Conservation (phyloP, 2,888 invertebrate genomes). For the Chromoteleia sp. region DNA sequence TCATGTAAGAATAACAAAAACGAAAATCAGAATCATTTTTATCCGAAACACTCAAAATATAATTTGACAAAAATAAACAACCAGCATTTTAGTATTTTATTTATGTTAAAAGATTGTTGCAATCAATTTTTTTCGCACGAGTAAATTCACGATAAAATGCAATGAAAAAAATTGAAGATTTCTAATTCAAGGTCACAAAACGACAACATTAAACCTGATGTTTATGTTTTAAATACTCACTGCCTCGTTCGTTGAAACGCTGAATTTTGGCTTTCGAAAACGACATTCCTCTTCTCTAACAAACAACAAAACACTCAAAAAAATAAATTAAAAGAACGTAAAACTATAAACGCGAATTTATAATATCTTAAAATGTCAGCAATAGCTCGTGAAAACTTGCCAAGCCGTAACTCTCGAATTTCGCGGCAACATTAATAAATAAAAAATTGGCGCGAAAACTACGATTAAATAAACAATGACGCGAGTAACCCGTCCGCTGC, state of each 20-base stretch:
- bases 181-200: not conserved
- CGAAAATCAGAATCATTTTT: too few relatives aligned
- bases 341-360: not conserved
- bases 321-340: conserved; percentile 15
- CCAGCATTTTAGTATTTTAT: too few relatives aligned
- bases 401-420: conserved; percentile 1
- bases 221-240: conserved; percentile 82
- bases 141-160: too few relatives aligned
- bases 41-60: too few relatives aligned
- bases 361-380: not conserved
- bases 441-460: conserved; percentile 14
- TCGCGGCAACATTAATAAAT: conserved; percentile 7
- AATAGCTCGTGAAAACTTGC: not conserved
- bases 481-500: not conserved
- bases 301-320: not conserved
- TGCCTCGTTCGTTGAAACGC: conserved; percentile 86
- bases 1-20: too few relatives aligned
- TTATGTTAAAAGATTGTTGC: too few relatives aligned
- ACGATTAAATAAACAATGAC: conserved; percentile 2
- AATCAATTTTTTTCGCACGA: too few relatives aligned
- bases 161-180: too few relatives aligned
- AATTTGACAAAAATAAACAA: too few relatives aligned
- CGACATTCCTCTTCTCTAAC: conserved; percentile 84
- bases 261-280: conserved; percentile 87
- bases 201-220: conserved; percentile 13